phyloP scores from a whole-genome alignment of 2,888 invertebrate genomes.

The Caenorhabditis sp. region DNA sequence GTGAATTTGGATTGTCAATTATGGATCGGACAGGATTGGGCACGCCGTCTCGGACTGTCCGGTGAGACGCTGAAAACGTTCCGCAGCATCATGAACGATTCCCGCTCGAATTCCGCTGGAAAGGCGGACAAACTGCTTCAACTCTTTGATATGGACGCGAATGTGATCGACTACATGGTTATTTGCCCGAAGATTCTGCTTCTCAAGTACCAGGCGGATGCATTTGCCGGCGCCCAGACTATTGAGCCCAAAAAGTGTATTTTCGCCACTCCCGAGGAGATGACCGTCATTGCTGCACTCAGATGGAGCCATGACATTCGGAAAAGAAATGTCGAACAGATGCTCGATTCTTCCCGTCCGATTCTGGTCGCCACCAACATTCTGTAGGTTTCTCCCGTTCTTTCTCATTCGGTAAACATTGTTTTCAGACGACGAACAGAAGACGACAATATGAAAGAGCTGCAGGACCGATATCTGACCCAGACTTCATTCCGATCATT shows the following conservation, averaged over 20 bases:
- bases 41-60: constrained; percentile 15
- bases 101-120: constrained; percentile 1
- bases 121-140: constrained; percentile 15
- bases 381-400: constrained; percentile 50
- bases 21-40: constrained; percentile 44
- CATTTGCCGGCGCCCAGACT: constrained; percentile 18
- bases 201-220: constrained; percentile 48
- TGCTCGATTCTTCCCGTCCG: constrained; percentile 69
- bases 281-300: constrained; percentile 7
- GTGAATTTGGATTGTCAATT: constrained; percentile 25
- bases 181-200: constrained; percentile 22
- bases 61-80: constrained; percentile 4
- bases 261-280: constrained; percentile 17
- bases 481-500: constrained; percentile 61
- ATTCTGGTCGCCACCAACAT: constrained; percentile 36
- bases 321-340: constrained; percentile 61
- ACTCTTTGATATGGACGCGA: constrained; percentile 9
- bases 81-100: constrained; percentile 5
- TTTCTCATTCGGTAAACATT: too few species aligned
- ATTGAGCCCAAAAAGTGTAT: constrained; percentile 40
- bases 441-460: constrained; percentile 42
- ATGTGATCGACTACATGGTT: constrained; percentile 10
- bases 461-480: constrained; percentile 54
- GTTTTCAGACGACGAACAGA: constrained; percentile 31
- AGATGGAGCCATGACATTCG: constrained; percentile 68